A percentile compares a stretch with the other conserved stretches of the same genome.
Evolutionary conservation across 2,888 invertebrate genomes (phyloP).

Genomic region (Cecidostiba fungosa): DNA sequence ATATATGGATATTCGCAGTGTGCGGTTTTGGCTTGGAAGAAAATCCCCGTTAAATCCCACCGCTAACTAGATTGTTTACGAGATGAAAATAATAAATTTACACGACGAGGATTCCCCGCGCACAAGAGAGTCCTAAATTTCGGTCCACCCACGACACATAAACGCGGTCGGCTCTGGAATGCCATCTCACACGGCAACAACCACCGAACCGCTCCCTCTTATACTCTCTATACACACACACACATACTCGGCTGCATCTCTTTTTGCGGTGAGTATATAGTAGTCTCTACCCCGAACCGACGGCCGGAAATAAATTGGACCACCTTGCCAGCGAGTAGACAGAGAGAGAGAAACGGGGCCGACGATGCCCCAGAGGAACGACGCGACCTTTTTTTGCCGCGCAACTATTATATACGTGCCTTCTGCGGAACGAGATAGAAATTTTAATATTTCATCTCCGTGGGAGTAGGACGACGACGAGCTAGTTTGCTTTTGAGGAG

Average conservation of each 20-base stretch:
- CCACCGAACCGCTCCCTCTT: not conserved
- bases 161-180: not conserved
- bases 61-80: not conserved
- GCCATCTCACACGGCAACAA: not conserved
- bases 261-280: not conserved
- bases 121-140: not conserved
- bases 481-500: not conserved
- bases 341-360: conserved; percentile 27
- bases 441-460: conserved; percentile 59
- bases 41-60: not conserved
- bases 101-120: not conserved
- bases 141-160: not conserved
- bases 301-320: conserved; percentile 61
- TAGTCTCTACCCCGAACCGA: conserved; percentile 22
- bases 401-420: not conserved
- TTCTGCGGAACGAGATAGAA: conserved; percentile 40
- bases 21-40: not conserved
- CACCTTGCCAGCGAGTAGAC: conserved; percentile 27
- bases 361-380: conserved; percentile 22
- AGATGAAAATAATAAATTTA: not conserved
- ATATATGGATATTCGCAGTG: too few relatives aligned
- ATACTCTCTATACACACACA: not conserved
- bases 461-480: not conserved
- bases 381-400: conserved; percentile 4
- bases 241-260: not conserved